Evolutionary conservation across 2,888 invertebrate genomes (phyloP), one percentile per base, ranked within the genome.

Genomic region (Chloroclystis v-ata): DNA sequence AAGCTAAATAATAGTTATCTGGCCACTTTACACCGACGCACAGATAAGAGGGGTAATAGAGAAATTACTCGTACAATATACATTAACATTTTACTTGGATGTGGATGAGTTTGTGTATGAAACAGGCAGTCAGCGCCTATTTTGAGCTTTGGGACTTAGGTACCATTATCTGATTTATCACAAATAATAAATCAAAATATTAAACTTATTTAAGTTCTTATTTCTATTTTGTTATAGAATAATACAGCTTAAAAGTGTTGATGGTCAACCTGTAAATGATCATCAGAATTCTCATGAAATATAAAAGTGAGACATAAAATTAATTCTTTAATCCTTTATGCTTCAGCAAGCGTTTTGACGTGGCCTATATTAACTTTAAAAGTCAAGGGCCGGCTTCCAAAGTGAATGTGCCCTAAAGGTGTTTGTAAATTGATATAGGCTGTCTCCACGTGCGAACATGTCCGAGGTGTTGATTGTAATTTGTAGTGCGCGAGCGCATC

Each of bases 401-500:
- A 16, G 20, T 45, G 14, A 5, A 37, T 26, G 35, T 11, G 28
- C 7, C 56, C 56, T 57, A 66, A 67, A 70, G 71, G 67, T 68
- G 65, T 68, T 72, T 78, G 78, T 79, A 81, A 82, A 79, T 83
- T 81, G 83, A 83, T 86, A 83, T 79, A 72, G 70, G 70, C 68
- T 67, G 73, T 77, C 74, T 64, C 78, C 82, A 84, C 83, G 84
- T 82, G 83, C 80, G 75, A 75, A 83, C 84, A 78, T 74, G 82
- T 72, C 72, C 67, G 77, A 65, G 68, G 73, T 81, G 84, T 86
- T 87, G 87, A 87, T 87, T 85, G 87, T 84, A 85, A 87, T 85
- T 87, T 87, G 87, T 87, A 76, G 86, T 72, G 78, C 80, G 78
- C 82, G 60, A 70, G 78, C 67, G 78, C 77, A 72, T 76, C 39